Conservation (phyloP, 2,888 invertebrate species). For the Panopea generosa region DNA sequence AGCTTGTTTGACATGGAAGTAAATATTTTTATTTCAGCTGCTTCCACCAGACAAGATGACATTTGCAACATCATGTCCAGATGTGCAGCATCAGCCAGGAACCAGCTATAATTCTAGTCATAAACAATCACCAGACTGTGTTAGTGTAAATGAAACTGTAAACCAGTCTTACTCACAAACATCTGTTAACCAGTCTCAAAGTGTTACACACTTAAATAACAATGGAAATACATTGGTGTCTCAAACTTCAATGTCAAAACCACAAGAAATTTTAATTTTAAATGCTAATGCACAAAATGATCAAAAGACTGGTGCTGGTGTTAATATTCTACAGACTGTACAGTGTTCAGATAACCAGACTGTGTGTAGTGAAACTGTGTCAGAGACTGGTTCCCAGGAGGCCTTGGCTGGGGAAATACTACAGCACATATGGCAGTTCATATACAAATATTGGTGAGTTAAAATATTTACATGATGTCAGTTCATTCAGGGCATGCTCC, state of each 20-base stretch:
- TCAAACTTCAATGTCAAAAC: too few relatives aligned
- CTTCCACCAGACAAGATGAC: neutral
- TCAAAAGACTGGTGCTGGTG: too few relatives aligned
- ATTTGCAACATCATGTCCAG: neutral
- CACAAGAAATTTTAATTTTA: too few relatives aligned
- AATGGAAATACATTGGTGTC: too few relatives aligned
- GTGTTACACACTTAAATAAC: neutral
- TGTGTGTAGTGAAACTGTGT: neutral
- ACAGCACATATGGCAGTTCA: conserved; percentile 54
- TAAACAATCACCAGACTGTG: neutral
- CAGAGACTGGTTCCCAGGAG: neutral
- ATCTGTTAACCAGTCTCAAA: neutral
- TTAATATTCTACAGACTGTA: too few relatives aligned
- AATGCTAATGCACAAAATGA: too few relatives aligned
- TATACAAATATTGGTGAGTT: conserved; percentile 51
- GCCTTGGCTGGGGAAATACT: conserved; percentile 34
- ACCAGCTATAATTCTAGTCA: neutral
- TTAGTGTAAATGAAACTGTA: too few relatives aligned
- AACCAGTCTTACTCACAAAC: neutral
- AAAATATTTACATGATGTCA: too few relatives aligned
- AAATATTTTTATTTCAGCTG: neutral
- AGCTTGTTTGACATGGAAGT: too few relatives aligned
- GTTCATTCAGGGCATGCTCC: too few relatives aligned
- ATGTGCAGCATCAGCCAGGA: neutral
- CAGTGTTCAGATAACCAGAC: neutral